Conservation (phyloP, 2,113 vertebrate species). For the Ornithorhynchus anatinus region DNA sequence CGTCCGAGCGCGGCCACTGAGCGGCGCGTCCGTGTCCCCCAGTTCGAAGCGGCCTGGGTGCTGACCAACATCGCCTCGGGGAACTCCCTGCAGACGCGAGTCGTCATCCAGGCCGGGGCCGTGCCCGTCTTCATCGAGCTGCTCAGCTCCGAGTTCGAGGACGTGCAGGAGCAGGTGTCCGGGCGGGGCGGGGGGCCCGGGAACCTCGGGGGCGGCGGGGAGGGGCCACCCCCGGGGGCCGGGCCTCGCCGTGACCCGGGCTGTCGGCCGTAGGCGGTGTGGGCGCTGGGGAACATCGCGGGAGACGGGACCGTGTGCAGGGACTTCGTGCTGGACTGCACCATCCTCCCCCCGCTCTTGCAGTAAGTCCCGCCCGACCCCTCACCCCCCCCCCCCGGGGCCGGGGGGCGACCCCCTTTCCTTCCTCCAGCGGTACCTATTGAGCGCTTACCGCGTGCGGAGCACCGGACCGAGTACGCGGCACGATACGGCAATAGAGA, state of each 20-base stretch:
- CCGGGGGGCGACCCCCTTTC: too few relatives aligned
- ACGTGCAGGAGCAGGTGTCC: slow-evolving; percentile 97
- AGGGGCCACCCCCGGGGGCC: not conserved
- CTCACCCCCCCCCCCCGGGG: too few relatives aligned
- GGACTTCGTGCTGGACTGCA: slow-evolving; percentile 96
- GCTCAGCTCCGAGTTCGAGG: slow-evolving; percentile 95
- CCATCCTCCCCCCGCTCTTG: slow-evolving; percentile 92
- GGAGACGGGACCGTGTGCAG: slow-evolving; percentile 98
- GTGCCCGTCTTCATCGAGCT: slow-evolving; percentile 98
- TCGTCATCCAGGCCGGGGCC: slow-evolving; percentile 96
- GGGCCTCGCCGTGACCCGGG: too few relatives aligned
- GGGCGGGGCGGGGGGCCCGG: not conserved
- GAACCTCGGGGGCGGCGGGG: not conserved
- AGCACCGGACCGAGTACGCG: too few relatives aligned
- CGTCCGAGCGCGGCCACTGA: not conserved
- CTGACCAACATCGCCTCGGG: slow-evolving; percentile 98
- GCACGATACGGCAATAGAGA: too few relatives aligned
- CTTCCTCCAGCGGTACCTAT: too few relatives aligned
- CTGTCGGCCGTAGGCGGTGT: slow-evolving; percentile 95
- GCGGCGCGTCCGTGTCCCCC: too few relatives aligned
- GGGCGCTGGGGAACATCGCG: slow-evolving; percentile 98
- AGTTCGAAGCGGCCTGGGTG: slow-evolving; percentile 99
- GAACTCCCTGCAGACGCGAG: slow-evolving; percentile 94
- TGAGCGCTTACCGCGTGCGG: too few relatives aligned
- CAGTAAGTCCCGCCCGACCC: slow-evolving; percentile 88